Percentiles rank a stretch among this genome's conserved stretches.
These are phyloP conservation scores for Adineta ricciae DNA, from an alignment of 2,888 invertebrate genomes.

Conservation along the genomic window DNA sequence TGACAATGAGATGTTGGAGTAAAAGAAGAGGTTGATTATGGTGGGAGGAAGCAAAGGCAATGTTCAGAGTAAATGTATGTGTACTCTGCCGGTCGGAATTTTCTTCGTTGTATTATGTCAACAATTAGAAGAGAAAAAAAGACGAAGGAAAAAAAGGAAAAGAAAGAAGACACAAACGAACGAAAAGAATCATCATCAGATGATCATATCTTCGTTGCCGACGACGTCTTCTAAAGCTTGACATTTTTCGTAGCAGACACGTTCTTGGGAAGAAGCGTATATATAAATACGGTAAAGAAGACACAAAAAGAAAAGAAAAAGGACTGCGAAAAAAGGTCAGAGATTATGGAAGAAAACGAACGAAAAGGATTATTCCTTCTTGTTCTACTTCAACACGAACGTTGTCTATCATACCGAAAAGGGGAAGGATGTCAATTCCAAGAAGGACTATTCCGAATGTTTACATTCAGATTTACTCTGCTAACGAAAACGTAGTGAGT, in stretches of 20 bases:
- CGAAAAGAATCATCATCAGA: not conserved
- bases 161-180: not conserved
- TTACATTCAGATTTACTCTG: not conserved
- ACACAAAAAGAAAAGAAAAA: not conserved
- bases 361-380: not conserved
- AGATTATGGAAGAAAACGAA: not conserved
- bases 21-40: not conserved
- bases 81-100: conserved; percentile 5
- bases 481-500: not conserved
- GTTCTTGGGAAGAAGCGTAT: not conserved
- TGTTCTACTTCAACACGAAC: not conserved
- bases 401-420: not conserved
- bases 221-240: not conserved
- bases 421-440: not conserved
- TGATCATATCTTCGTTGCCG: not conserved
- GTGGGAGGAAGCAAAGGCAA: conserved; percentile 13
- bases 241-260: conserved; percentile 15
- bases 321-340: not conserved
- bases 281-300: not conserved
- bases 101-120: not conserved
- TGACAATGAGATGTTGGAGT: not conserved
- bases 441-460: not conserved
- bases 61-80: conserved; percentile 5
- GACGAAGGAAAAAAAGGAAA: not conserved
- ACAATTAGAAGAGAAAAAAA: conserved; percentile 3